Evolutionary conservation across 2,888 invertebrate species (phyloP), one percentile per base, ranked within the genome.

Genomic region (Drosophila melanosoma): DNA sequence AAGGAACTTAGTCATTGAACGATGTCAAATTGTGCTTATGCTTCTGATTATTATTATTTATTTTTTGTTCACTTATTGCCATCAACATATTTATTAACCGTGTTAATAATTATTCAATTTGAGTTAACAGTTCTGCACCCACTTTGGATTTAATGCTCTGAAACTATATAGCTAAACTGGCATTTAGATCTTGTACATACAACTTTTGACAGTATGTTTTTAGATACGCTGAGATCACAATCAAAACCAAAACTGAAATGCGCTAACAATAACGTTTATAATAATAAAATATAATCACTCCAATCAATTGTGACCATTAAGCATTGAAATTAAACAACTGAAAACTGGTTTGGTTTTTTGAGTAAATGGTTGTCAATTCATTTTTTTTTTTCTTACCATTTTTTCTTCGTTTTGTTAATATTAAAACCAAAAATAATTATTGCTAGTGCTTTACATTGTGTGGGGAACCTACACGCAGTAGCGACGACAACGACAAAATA

Each of bases 231-330:
- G 42, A 61, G 35, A 53, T 53, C 42, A 48, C 59, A 48, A 48
- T 42, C 38, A 72, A 57, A 71, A 66, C 29, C 17, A 48, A 40
- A 68, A 26, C 33, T 45, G 48, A 63, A 71, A 36, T 42, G 57
- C 42, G 59, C 48, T 63, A 76, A 76, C 68, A 68, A 63, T 57
- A 76, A 66, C 65, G 57, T 63, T 78, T 74, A 78, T 70, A 70
- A 77, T 66, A 74, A 69, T 62, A 67, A 61, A 70, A 73, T 70
- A 74, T 83, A 83, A 86, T 84, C 85, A 68, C 59, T 73, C 68
- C 85, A 87, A 84, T 84, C 84, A 84, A 87, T 84, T 79, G 87
- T 58, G 85, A 66, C 60, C 81, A 79, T 74, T 87, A 83, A 82
- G 87, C 83, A 83, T 83, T 86, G 82, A 83, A 83, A 77, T 83